Percentiles rank a stretch among this genome's conserved stretches.
Conservation (phyloP, 1,140 invertebrate species). For the Scaptodrosophila lebanonensis region DNA sequence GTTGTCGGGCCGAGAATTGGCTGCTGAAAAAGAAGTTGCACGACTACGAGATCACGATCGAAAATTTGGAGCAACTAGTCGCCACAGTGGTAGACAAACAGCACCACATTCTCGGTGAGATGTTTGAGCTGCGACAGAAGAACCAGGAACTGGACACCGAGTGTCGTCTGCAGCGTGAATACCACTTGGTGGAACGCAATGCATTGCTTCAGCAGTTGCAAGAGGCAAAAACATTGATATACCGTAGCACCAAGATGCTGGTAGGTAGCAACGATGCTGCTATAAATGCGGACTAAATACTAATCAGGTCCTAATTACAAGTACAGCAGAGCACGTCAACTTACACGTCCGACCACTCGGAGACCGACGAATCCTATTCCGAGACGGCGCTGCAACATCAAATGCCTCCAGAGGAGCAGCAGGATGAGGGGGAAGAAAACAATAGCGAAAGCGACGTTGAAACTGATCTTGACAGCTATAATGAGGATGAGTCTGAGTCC, state of each 20-base stretch:
- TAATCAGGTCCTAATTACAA: too few species aligned
- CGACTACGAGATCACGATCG: conserved; percentile 44
- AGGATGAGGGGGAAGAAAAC: background rate
- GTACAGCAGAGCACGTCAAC: too few species aligned
- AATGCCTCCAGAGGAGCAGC: background rate
- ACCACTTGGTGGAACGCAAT: conserved; percentile 61
- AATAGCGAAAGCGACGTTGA: background rate
- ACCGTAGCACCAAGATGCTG: background rate
- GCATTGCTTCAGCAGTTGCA: conserved; percentile 48
- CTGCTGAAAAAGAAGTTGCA: conserved; percentile 51
- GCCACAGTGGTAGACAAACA: conserved; percentile 56
- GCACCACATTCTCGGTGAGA: conserved; percentile 44
- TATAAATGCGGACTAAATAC: conserved; percentile 18
- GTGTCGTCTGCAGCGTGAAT: conserved; percentile 55
- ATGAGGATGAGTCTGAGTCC: too few species aligned
- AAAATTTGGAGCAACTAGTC: conserved; percentile 56
- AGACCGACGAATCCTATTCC: too few species aligned
- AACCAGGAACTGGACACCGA: conserved; percentile 47
- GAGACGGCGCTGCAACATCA: too few species aligned
- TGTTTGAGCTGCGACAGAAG: conserved; percentile 42
- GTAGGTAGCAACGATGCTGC: background rate
- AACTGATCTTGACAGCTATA: background rate
- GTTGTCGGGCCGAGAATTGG: conserved; percentile 56
- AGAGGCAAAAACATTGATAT: conserved; percentile 26
- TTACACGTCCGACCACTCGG: too few species aligned